Evolutionary conservation across 92 coral and sea anemone species (phyloP).

Genomic region (Muricea muricata): DNA sequence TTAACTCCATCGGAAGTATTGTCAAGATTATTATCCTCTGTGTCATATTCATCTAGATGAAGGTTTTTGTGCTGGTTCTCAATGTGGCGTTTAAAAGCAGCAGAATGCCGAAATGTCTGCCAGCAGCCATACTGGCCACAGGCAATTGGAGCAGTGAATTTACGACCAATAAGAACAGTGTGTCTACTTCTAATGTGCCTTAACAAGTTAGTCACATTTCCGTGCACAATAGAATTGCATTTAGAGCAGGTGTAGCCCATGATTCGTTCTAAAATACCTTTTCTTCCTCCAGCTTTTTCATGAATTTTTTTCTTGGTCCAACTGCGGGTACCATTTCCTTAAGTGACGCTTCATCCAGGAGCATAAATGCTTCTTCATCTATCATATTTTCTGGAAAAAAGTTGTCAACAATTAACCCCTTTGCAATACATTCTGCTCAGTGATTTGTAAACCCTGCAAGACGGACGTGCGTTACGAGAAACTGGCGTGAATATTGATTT

Average conservation of each 20-base stretch:
- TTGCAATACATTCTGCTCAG: no score
- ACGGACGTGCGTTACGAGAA: no score
- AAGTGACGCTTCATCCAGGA: no score
- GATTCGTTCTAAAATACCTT: no score
- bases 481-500: no score
- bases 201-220: not conserved
- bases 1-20: not conserved
- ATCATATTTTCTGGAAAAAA: no score
- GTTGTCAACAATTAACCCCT: no score
- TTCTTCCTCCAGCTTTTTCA: no score
- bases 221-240: not conserved
- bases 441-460: no score
- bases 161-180: not conserved
- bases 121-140: not conserved
- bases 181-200: not conserved
- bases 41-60: not conserved
- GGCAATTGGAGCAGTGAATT: not conserved
- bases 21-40: not conserved
- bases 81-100: not conserved
- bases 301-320: no score
- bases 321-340: no score
- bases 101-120: not conserved
- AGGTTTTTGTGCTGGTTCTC: not conserved
- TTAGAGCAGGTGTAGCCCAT: conserved; percentile 11
- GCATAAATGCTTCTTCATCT: no score